These are phyloP conservation scores for Ormia ochracea DNA, from an alignment of 2,888 invertebrate genomes.

Conservation along the genomic window DNA sequence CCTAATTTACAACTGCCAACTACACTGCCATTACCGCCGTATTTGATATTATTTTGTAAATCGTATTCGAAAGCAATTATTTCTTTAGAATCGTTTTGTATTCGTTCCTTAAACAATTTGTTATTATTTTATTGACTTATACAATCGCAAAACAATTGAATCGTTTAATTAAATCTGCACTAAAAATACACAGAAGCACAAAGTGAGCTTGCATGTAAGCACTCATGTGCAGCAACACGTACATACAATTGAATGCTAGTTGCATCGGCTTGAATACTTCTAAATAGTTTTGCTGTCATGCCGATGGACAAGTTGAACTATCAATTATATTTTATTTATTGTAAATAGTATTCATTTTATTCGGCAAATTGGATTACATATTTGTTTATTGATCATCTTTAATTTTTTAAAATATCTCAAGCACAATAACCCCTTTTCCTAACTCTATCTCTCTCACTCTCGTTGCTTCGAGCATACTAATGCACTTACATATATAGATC, in stretches of 20 bases:
- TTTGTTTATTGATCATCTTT: constrained; percentile 37
- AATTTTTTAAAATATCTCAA: constrained; percentile 22
- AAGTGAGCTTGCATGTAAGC: background rate
- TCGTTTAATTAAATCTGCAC: constrained; percentile 56
- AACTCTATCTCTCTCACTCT: background rate
- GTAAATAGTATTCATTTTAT: background rate
- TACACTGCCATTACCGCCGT: background rate
- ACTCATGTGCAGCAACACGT: too few species aligned
- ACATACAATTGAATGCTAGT: background rate
- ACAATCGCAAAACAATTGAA: constrained; percentile 61
- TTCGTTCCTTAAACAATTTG: background rate
- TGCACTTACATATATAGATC: too few species aligned
- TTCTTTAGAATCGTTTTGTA: constrained; percentile 27
- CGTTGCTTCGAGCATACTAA: too few species aligned
- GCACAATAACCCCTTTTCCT: constrained; percentile 5
- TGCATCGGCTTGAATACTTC: constrained; percentile 2
- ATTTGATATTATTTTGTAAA: background rate
- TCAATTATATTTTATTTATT: background rate
- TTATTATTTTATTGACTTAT: constrained; percentile 55
- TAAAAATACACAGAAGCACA: background rate
- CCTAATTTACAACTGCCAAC: too few species aligned
- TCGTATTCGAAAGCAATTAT: constrained; percentile 29
- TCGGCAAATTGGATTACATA: constrained; percentile 32
- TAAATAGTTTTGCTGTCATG: constrained; percentile 1
- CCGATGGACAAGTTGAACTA: constrained; percentile 20